phyloP scores from a whole-genome alignment of 1,140 invertebrate genomes.

The Littorina saxatilis region DNA sequence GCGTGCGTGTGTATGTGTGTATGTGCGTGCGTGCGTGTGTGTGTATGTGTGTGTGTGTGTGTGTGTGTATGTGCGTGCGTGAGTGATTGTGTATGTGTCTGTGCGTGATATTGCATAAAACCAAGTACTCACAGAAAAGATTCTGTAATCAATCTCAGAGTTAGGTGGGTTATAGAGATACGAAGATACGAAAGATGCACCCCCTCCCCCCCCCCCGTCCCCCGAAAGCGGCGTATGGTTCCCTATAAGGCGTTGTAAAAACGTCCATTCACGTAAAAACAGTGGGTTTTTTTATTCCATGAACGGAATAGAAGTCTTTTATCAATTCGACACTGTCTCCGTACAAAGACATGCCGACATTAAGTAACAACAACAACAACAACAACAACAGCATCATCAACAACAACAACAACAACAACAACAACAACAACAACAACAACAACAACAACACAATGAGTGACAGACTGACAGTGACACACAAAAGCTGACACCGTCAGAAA shows the following conservation, averaged over 20 bases:
- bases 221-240: no score
- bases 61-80: no score
- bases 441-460: background rate
- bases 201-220: background rate
- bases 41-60: conserved; percentile 12
- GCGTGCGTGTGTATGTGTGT: conserved; percentile 11
- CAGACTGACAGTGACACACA: background rate
- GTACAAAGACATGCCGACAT: background rate
- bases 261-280: background rate
- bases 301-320: no score
- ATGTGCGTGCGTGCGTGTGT: no score
- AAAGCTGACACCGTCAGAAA: background rate
- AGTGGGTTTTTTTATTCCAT: no score
- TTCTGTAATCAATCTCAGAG: background rate
- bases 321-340: background rate
- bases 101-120: background rate
- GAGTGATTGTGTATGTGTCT: background rate
- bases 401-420: background rate
- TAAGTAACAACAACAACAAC: background rate
- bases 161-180: background rate
- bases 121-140: no score
- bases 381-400: no score
- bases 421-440: background rate
- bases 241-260: background rate
- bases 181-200: background rate